These are phyloP conservation scores for Lepisosteus osseus DNA, from an alignment of 2,113 vertebrate species.

Conservation along the genomic window DNA sequence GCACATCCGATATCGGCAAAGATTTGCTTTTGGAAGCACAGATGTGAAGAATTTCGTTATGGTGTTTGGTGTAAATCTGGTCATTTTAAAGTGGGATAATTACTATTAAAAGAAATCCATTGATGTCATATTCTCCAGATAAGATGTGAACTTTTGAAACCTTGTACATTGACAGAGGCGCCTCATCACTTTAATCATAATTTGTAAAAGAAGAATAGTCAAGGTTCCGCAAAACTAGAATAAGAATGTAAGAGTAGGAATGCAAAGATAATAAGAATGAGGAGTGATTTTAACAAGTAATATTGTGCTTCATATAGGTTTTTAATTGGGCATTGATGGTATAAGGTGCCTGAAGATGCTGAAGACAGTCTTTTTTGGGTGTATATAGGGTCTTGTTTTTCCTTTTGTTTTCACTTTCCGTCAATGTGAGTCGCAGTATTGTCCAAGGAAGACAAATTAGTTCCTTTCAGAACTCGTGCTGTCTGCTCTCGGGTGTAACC, in stretches of 20 bases:
- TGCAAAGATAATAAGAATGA: too few species aligned
- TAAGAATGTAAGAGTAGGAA: too few species aligned
- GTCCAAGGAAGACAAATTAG: too few species aligned
- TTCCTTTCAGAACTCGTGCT: not conserved
- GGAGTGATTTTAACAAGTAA: too few species aligned
- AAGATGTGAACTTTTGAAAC: not conserved
- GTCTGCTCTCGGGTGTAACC: not conserved
- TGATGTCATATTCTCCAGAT: too few species aligned
- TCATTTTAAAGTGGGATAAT: too few species aligned
- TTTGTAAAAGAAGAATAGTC: not conserved
- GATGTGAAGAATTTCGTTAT: not conserved
- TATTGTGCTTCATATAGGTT: too few species aligned
- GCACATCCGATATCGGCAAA: not conserved
- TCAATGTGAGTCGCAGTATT: not conserved
- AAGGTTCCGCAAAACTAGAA: not conserved
- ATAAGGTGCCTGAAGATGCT: too few species aligned
- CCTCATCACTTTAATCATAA: not conserved
- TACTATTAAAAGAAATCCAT: too few species aligned
- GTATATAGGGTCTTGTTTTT: too few species aligned
- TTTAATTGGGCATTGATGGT: too few species aligned
- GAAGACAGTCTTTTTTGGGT: too few species aligned
- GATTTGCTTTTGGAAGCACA: not conserved
- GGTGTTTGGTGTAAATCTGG: not conserved
- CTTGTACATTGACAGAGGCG: not conserved
- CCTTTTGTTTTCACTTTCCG: not conserved